These are phyloP conservation scores for Alosa alosa DNA, from an alignment of 2,113 vertebrate species.

Conservation along the genomic window DNA sequence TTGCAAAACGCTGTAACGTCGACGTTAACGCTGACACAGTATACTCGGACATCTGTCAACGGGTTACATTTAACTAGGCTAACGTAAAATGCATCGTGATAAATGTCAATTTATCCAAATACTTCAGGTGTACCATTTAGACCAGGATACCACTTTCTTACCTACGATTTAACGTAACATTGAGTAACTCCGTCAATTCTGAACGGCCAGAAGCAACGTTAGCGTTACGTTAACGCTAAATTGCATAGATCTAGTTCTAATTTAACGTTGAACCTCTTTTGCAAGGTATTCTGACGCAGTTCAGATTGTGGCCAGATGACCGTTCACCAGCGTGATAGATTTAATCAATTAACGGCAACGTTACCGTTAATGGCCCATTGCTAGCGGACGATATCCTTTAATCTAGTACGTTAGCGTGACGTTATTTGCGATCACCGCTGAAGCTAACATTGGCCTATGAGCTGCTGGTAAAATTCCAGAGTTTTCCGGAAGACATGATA, in stretches of 20 bases:
- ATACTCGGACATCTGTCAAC: too few relatives aligned
- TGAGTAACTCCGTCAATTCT: neutral
- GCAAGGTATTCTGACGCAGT: slow-evolving; percentile 4
- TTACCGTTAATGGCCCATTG: neutral
- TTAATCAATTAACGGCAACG: neutral
- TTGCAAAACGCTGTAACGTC: too few relatives aligned
- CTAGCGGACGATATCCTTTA: neutral
- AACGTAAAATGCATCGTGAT: neutral
- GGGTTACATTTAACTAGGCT: too few relatives aligned
- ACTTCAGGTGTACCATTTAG: neutral
- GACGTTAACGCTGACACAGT: too few relatives aligned
- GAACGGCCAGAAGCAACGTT: neutral
- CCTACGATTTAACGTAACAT: neutral
- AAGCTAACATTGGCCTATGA: neutral
- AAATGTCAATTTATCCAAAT: neutral
- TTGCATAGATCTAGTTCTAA: neutral
- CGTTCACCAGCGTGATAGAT: slow-evolving; percentile 18
- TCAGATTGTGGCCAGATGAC: slow-evolving; percentile 50
- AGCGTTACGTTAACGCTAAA: neutral
- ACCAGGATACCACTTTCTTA: neutral
- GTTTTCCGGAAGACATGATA: neutral
- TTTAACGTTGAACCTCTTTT: neutral
- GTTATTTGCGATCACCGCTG: neutral
- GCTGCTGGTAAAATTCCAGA: neutral
- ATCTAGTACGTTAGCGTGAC: neutral